Evolutionary conservation across 2,113 vertebrate genomes (phyloP).

Genomic region (Melanostigma gelatinosum): DNA sequence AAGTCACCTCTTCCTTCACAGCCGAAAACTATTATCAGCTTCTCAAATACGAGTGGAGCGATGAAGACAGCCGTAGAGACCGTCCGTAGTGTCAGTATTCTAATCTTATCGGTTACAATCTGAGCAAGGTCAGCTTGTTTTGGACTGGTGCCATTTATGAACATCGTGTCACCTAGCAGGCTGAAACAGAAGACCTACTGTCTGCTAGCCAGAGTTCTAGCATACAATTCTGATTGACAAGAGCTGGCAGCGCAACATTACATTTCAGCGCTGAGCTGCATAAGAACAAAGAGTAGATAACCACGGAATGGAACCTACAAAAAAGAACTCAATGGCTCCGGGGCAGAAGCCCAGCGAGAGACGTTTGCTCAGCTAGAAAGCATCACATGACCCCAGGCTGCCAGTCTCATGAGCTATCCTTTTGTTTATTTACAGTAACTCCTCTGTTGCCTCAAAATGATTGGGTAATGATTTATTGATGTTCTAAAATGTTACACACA

Average conservation of each 20-base stretch:
- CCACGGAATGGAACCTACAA: neutral
- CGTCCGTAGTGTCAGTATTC: neutral
- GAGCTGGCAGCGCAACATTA: neutral
- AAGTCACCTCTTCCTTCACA: too few species aligned
- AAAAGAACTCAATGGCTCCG: neutral
- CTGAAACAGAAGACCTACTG: too few species aligned
- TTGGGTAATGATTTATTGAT: conserved; percentile 33
- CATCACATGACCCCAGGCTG: conserved; percentile 6
- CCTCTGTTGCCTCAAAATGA: conserved; percentile 5
- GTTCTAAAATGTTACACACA: conserved; percentile 24
- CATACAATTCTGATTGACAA: neutral
- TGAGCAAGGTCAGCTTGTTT: neutral
- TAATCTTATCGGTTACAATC: neutral
- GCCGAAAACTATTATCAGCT: neutral
- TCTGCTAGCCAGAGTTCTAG: neutral
- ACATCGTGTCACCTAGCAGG: neutral
- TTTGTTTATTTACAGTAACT: conserved; percentile 5
- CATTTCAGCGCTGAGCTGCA: neutral
- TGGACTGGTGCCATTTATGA: neutral
- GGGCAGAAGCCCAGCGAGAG: neutral
- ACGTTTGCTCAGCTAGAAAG: neutral
- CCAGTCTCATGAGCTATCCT: neutral
- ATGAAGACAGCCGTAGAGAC: too few species aligned
- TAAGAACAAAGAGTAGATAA: neutral
- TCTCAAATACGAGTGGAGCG: neutral